Evolutionary conservation across 2,888 invertebrate species (phyloP).

Genomic region (Stenchaetothrips biformis): DNA sequence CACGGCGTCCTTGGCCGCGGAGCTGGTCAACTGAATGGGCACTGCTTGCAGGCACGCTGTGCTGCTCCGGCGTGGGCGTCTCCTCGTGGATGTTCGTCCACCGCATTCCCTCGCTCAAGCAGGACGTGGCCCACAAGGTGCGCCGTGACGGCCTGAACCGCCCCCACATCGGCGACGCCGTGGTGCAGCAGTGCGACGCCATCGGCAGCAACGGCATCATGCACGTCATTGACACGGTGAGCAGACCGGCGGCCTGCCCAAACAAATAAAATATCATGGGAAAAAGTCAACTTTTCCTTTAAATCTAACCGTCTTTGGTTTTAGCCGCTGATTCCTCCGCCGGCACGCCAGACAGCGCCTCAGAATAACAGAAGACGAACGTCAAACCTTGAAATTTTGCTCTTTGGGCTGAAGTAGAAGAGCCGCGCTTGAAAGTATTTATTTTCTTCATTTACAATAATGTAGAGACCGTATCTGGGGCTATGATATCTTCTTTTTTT

Average conservation of each 20-base stretch:
- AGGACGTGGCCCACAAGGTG: constrained; percentile 41
- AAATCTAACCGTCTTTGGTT: neutral
- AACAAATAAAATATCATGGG: neutral
- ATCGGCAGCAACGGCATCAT: constrained; percentile 44
- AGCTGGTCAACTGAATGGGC: too few species aligned
- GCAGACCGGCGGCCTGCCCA: constrained; percentile 8
- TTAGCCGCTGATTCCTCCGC: neutral
- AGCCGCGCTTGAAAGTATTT: neutral
- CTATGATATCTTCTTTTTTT: too few species aligned
- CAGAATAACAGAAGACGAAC: neutral
- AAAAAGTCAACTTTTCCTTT: neutral
- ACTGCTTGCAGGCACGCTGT: constrained; percentile 42
- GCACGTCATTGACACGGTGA: constrained; percentile 43
- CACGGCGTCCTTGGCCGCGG: too few species aligned
- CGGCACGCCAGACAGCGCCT: neutral
- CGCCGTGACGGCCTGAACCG: constrained; percentile 41
- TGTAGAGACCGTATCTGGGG: too few species aligned
- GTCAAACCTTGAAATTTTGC: neutral
- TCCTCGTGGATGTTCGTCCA: constrained; percentile 44
- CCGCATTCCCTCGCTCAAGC: constrained; percentile 43
- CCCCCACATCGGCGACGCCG: constrained; percentile 42
- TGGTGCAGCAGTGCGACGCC: constrained; percentile 44
- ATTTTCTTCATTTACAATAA: neutral
- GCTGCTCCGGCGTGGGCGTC: constrained; percentile 46
- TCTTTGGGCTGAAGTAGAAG: neutral